Percentiles rank a stretch among this genome's conserved stretches.
phyloP scores from a whole-genome alignment of 2,797 vertebrate species.

The Gallirallus australis region DNA sequence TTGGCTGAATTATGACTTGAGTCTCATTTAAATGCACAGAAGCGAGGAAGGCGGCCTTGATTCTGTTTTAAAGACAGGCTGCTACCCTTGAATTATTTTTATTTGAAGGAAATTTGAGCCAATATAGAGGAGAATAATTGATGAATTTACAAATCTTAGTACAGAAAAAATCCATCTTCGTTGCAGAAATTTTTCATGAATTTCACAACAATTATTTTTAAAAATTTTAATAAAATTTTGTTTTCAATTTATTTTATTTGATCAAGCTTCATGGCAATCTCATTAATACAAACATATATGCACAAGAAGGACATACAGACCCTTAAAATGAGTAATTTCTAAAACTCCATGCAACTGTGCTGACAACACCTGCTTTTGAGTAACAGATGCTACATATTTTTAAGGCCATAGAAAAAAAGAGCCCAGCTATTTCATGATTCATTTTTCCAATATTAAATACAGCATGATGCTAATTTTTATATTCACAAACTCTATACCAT shows the following conservation, averaged over 20 bases:
- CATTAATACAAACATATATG: background rate
- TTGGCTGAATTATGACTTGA: background rate
- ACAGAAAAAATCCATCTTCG: background rate
- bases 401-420: constrained; percentile 12
- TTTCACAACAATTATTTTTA: background rate
- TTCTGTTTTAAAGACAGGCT: background rate
- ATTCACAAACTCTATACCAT: background rate
- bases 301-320: background rate
- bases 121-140: background rate
- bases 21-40: background rate
- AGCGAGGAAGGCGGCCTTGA: background rate
- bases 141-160: background rate
- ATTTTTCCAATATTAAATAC: background rate
- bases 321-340: background rate
- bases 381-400: background rate
- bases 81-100: background rate
- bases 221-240: background rate
- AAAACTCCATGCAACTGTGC: background rate
- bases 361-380: background rate
- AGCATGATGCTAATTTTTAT: background rate
- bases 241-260: background rate
- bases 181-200: background rate
- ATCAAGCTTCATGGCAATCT: background rate
- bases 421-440: background rate
- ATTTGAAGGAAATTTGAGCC: background rate